Conservation (phyloP, 2,888 invertebrate genomes). For the Drosophila prolongata region DNA sequence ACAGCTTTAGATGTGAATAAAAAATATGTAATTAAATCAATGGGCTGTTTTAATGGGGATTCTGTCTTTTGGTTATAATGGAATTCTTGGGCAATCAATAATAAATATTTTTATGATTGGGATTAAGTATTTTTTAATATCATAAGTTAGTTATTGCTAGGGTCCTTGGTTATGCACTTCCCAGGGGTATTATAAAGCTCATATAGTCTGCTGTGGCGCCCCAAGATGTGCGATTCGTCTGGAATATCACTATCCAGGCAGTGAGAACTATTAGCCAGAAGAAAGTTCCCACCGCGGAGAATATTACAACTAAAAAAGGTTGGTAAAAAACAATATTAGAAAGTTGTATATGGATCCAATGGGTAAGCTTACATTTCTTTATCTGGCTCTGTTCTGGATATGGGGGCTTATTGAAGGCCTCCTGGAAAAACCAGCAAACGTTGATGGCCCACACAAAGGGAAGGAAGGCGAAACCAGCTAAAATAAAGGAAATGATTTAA, state of each 20-base stretch:
- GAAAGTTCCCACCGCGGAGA: slow-evolving; percentile 91
- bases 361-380: slow-evolving; percentile 89
- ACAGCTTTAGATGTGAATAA: slow-evolving; percentile 83
- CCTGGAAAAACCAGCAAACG: slow-evolving; percentile 95
- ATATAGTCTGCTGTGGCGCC: slow-evolving; percentile 93
- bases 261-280: slow-evolving; percentile 89
- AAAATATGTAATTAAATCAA: slow-evolving; percentile 73
- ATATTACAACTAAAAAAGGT: slow-evolving; percentile 91
- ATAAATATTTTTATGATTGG: neutral
- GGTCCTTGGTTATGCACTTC: slow-evolving; percentile 84
- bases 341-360: accelerated
- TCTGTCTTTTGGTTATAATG: neutral
- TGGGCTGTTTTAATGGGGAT: slow-evolving; percentile 8
- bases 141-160: slow-evolving; percentile 35
- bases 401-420: slow-evolving; percentile 92
- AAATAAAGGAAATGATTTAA: slow-evolving; percentile 52
- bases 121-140: slow-evolving; percentile 47
- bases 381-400: slow-evolving; percentile 95
- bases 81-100: neutral
- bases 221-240: slow-evolving; percentile 92
- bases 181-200: slow-evolving; percentile 94
- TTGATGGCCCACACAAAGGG: slow-evolving; percentile 98
- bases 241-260: slow-evolving; percentile 93
- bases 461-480: slow-evolving; percentile 93
- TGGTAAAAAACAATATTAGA: neutral